A percentile compares a stretch with the other conserved stretches of the same genome.
Evolutionary conservation across 2,113 vertebrate genomes (phyloP).

Genomic region (Thunnus thynnus): DNA sequence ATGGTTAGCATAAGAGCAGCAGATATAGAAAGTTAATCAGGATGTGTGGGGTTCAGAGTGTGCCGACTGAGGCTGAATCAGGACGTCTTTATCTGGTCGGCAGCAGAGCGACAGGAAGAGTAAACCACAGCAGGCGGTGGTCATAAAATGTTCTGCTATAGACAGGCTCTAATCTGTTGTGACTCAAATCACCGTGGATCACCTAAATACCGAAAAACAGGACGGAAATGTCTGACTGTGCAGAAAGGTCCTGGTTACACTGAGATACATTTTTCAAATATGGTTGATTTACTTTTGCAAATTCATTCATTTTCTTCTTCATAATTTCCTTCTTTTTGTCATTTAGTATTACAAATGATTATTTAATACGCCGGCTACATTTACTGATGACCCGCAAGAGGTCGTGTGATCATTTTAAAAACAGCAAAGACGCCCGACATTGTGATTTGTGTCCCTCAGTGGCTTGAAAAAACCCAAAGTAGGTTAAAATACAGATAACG

Average conservation of each 20-base stretch:
- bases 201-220: background rate
- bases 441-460: background rate
- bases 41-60: conserved; percentile 47
- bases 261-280: background rate
- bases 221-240: conserved; percentile 10
- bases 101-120: conserved; percentile 51
- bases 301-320: too few relatives aligned
- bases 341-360: background rate
- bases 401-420: background rate
- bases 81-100: conserved; percentile 62
- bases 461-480: background rate
- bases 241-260: conserved; percentile 5
- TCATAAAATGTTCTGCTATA: conserved; percentile 31
- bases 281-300: too few relatives aligned
- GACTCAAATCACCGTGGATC: conserved; percentile 32
- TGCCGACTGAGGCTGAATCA: conserved; percentile 53
- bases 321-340: too few relatives aligned
- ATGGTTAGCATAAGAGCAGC: conserved; percentile 49
- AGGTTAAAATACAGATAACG: background rate
- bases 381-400: background rate
- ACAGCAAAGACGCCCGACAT: background rate
- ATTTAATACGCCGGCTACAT: background rate
- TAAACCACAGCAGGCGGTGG: conserved; percentile 47
- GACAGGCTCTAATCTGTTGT: conserved; percentile 46
- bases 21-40: conserved; percentile 68